phyloP scores from a whole-genome alignment of 2,797 vertebrate species.

The Kryptolebias ocellatus region DNA sequence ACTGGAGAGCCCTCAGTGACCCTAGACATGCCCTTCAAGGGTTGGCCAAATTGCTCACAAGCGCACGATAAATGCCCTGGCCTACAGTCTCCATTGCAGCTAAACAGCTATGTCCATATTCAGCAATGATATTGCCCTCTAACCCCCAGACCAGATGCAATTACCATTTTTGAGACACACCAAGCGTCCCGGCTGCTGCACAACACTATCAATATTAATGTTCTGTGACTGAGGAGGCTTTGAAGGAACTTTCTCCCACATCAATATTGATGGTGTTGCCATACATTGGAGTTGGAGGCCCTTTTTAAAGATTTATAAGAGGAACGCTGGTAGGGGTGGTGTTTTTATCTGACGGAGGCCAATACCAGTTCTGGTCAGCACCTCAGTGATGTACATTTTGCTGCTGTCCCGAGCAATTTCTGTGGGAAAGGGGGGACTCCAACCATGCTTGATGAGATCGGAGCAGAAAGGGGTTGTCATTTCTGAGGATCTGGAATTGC shows the following conservation, averaged over 20 bases:
- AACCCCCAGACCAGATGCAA: slow-evolving; percentile 64
- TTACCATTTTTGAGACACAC: slow-evolving; percentile 75
- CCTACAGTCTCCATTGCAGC: slow-evolving; percentile 41
- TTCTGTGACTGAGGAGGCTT: slow-evolving; percentile 78
- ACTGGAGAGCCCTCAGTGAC: slow-evolving; percentile 28
- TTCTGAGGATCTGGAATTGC: slow-evolving; percentile 75
- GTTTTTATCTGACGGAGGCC: slow-evolving; percentile 52
- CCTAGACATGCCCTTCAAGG: slow-evolving; percentile 33
- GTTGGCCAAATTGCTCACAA: slow-evolving; percentile 28
- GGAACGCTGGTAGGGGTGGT: slow-evolving; percentile 40
- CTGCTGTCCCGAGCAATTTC: slow-evolving; percentile 72
- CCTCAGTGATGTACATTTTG: slow-evolving; percentile 70
- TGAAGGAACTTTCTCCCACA: slow-evolving; percentile 82
- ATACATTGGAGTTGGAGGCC: slow-evolving; percentile 72
- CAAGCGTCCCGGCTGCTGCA: slow-evolving; percentile 65
- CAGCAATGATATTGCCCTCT: slow-evolving; percentile 68
- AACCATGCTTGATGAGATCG: slow-evolving; percentile 70
- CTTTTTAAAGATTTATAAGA: slow-evolving; percentile 84
- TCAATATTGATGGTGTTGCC: slow-evolving; percentile 85
- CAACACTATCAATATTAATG: slow-evolving; percentile 86
- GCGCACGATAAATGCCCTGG: slow-evolving; percentile 47
- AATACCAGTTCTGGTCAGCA: slow-evolving; percentile 59
- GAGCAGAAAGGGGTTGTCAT: slow-evolving; percentile 62
- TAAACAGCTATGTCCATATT: slow-evolving; percentile 76
- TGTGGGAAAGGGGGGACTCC: slow-evolving; percentile 56